Conservation (phyloP, 2,888 invertebrate species). For the Cephus sareptanus region DNA sequence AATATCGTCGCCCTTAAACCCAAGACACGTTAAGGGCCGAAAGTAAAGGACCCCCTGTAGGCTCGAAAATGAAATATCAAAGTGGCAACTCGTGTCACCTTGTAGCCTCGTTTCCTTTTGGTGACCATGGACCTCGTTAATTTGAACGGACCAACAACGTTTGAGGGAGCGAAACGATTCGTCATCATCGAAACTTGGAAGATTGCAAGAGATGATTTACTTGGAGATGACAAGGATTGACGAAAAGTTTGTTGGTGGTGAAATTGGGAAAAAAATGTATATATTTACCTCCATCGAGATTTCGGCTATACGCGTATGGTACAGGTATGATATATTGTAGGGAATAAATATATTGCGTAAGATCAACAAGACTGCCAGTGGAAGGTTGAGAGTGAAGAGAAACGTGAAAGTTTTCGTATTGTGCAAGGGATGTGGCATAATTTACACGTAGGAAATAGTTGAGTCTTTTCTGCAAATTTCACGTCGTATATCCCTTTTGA, state of each 20-base stretch:
- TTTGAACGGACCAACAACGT: neutral
- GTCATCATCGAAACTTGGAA: neutral
- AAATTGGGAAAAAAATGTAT: neutral
- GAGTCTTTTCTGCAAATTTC: too few relatives aligned
- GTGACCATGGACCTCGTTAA: neutral
- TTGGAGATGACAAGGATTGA: neutral
- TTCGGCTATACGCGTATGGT: neutral
- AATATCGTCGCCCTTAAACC: neutral
- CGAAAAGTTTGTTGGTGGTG: neutral
- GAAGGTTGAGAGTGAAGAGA: neutral
- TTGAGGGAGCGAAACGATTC: neutral
- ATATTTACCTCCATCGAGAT: neutral
- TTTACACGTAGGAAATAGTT: neutral
- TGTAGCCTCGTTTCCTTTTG: neutral
- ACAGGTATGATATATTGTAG: neutral
- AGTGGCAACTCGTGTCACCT: neutral
- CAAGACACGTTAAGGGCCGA: neutral
- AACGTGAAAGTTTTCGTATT: neutral
- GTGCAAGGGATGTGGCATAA: neutral
- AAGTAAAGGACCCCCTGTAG: neutral
- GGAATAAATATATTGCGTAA: neutral
- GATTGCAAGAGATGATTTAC: neutral
- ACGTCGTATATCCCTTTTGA: too few relatives aligned
- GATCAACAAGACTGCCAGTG: too few relatives aligned
- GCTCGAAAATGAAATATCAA: neutral